Conservation (phyloP, 1,140 invertebrate species). For the Mercenaria mercenaria region DNA sequence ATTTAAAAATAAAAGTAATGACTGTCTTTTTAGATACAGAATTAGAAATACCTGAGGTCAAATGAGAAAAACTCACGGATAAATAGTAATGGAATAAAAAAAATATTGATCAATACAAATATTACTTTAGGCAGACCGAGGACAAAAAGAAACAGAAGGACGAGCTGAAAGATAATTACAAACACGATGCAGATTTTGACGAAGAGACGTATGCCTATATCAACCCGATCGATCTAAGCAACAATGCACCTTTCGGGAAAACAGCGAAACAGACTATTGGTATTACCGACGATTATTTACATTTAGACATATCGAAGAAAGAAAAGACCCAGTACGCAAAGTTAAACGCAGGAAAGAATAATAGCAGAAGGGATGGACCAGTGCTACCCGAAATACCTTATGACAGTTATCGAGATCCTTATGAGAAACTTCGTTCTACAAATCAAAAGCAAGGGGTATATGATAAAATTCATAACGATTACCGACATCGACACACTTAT, state of each 20-base stretch:
- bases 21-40: no score
- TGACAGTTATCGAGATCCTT: no score
- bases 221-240: not conserved
- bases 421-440: no score
- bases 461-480: not conserved
- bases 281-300: not conserved
- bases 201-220: not conserved
- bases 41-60: not conserved
- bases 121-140: not conserved
- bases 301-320: not conserved
- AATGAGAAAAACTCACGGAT: not conserved
- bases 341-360: not conserved
- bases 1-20: not conserved
- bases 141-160: not conserved
- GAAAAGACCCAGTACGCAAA: not conserved
- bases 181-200: not conserved
- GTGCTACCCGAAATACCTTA: not conserved
- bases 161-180: not conserved
- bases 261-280: not conserved
- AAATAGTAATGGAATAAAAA: not conserved
- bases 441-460: not conserved
- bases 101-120: no score
- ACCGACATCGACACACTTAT: no score
- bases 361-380: not conserved
- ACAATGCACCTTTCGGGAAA: not conserved